These are phyloP conservation scores for Buceros bicornis DNA, from an alignment of 2,797 vertebrate genomes.

Conservation along the genomic window DNA sequence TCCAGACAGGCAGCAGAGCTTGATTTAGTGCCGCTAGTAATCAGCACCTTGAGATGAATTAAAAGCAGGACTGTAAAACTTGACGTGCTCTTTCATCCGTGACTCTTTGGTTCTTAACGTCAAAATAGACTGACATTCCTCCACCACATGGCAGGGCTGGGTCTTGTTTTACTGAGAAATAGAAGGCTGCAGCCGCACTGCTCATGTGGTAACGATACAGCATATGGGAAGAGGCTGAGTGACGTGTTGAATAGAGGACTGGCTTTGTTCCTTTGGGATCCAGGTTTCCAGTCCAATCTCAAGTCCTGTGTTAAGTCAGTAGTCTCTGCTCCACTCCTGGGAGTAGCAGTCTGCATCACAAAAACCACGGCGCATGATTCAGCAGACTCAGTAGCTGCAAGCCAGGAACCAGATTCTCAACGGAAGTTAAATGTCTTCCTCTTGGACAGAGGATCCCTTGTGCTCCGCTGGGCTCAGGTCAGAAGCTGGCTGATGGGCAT, in stretches of 20 bases:
- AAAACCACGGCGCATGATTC: conserved; percentile 26
- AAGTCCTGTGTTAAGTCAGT: conserved; percentile 20
- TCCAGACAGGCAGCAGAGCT: neutral
- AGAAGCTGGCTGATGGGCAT: neutral
- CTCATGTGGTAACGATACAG: conserved; percentile 29
- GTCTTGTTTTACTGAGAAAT: conserved; percentile 55
- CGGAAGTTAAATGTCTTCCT: conserved; percentile 39
- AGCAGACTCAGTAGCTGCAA: conserved; percentile 42
- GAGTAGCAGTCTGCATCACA: conserved; percentile 17
- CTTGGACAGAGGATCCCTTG: neutral
- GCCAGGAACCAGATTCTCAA: conserved; percentile 13
- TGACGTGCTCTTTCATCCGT: conserved; percentile 41
- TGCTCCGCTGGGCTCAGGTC: neutral
- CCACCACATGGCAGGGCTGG: neutral
- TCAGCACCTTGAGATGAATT: conserved; percentile 55
- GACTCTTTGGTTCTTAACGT: conserved; percentile 44
- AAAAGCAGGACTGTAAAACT: conserved; percentile 48
- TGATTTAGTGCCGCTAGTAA: conserved; percentile 55
- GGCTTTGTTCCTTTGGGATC: conserved; percentile 53
- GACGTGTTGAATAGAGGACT: neutral
- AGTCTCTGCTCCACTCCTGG: conserved; percentile 4
- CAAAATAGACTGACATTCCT: conserved; percentile 52
- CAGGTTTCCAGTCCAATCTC: conserved; percentile 35
- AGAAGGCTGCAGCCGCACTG: conserved; percentile 10
- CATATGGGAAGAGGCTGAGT: conserved; percentile 8